Evolutionary conservation across 1,140 invertebrate species (phyloP).

Genomic region (Achroia grisella): DNA sequence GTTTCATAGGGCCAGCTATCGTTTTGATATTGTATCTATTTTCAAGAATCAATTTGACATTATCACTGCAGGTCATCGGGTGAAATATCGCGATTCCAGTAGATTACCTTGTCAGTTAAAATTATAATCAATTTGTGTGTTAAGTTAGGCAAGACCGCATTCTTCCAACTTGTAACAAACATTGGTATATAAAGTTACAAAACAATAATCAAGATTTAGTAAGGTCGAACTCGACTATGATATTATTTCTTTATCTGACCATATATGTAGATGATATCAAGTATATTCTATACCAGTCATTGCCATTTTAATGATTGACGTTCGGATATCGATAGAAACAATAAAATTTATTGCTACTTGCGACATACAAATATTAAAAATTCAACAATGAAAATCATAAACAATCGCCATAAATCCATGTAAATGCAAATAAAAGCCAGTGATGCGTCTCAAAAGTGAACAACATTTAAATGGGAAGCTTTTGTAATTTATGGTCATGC

Average conservation of each 20-base stretch:
- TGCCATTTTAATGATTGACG: background rate
- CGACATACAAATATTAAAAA: background rate
- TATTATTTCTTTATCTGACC: too few species aligned
- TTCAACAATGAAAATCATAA: slow-evolving; percentile 1
- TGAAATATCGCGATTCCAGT: slow-evolving; percentile 13
- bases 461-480: slow-evolving; percentile 22
- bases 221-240: too few species aligned
- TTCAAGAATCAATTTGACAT: slow-evolving; percentile 15
- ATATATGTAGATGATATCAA: too few species aligned
- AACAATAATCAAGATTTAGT: too few species aligned
- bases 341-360: too few species aligned
- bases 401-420: slow-evolving; percentile 9
- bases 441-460: slow-evolving; percentile 25
- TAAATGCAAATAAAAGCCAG: slow-evolving; percentile 24
- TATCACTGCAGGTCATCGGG: slow-evolving; percentile 17
- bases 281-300: too few species aligned
- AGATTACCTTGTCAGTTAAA: slow-evolving; percentile 9
- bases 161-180: too few species aligned
- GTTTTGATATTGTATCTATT: slow-evolving; percentile 10
- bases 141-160: too few species aligned
- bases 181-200: too few species aligned
- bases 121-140: background rate
- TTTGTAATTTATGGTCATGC: slow-evolving; percentile 45
- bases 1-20: slow-evolving; percentile 6
- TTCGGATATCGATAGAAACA: background rate